Evolutionary conservation across 2,113 vertebrate genomes (phyloP).

Genomic region (Glareola pratincola): DNA sequence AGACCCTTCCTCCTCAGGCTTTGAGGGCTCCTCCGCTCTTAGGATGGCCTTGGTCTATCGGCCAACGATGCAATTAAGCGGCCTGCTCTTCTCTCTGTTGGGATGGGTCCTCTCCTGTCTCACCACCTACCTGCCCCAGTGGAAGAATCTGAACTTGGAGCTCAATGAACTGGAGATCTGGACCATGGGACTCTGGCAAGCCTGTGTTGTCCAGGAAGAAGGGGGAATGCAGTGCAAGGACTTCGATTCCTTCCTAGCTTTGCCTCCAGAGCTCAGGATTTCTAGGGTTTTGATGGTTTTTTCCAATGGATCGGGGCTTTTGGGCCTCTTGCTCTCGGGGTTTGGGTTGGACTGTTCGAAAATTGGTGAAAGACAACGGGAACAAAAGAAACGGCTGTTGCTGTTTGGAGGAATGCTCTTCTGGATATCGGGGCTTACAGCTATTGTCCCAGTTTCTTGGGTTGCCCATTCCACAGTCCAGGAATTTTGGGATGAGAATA

Average conservation of each 20-base stretch:
- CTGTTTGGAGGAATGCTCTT: slow-evolving; percentile 81
- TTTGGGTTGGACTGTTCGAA: slow-evolving; percentile 84
- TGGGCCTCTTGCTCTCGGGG: slow-evolving; percentile 79
- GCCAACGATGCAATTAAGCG: slow-evolving; percentile 76
- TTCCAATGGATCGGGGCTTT: slow-evolving; percentile 79
- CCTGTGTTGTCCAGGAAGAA: slow-evolving; percentile 89
- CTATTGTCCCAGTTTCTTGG: slow-evolving; percentile 85
- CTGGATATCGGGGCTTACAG: slow-evolving; percentile 82
- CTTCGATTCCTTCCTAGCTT: slow-evolving; percentile 83
- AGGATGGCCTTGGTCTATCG: slow-evolving; percentile 66
- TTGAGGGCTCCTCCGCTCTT: background rate
- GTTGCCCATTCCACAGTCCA: slow-evolving; percentile 88
- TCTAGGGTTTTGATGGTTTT: slow-evolving; percentile 88
- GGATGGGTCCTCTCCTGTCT: slow-evolving; percentile 86
- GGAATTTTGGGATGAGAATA: slow-evolving; percentile 88
- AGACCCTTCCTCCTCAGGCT: background rate
- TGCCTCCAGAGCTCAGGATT: slow-evolving; percentile 83
- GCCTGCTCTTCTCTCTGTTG: slow-evolving; percentile 81
- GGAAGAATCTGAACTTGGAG: slow-evolving; percentile 92
- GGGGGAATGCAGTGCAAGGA: slow-evolving; percentile 89
- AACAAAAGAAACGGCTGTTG: slow-evolving; percentile 79
- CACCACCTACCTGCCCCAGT: slow-evolving; percentile 88
- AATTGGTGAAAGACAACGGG: slow-evolving; percentile 64
- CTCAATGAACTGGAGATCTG: slow-evolving; percentile 93
- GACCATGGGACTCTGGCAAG: slow-evolving; percentile 90